Evolutionary conservation across 2,113 vertebrate genomes (phyloP).

Genomic region (Genyomyrus donnyi): DNA sequence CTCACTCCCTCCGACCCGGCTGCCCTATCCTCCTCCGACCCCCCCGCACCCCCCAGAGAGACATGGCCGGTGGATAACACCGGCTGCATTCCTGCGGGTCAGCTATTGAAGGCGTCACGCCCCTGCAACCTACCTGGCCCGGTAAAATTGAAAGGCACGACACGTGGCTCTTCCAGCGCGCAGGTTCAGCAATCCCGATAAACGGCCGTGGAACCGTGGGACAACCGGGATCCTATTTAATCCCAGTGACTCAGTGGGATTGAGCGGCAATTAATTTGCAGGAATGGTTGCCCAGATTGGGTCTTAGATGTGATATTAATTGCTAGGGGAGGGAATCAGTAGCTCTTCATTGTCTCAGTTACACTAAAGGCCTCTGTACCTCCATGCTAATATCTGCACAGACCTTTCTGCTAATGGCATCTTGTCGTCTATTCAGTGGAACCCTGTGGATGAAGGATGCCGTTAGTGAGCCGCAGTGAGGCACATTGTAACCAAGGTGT

Average conservation of each 20-base stretch:
- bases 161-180: too few species aligned
- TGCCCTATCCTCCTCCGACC: background rate
- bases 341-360: background rate
- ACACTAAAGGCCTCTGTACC: background rate
- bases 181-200: background rate
- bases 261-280: slow-evolving; percentile 1
- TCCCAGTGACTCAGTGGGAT: background rate
- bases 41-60: background rate
- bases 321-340: background rate
- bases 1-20: slow-evolving; percentile 2
- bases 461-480: background rate
- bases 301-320: slow-evolving; percentile 8
- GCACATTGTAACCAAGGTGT: background rate
- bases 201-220: background rate
- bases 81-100: background rate
- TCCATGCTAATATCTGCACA: background rate
- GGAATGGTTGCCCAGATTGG: slow-evolving; percentile 3
- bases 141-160: background rate
- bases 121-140: background rate
- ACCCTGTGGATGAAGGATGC: background rate
- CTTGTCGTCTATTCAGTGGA: background rate
- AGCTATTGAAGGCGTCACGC: background rate
- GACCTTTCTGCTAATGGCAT: background rate
- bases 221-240: slow-evolving; percentile 1
- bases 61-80: background rate